Evolutionary conservation across 2,888 invertebrate genomes (phyloP), one percentile per base, ranked within the genome.

Genomic region (Leucozona laternaria): DNA sequence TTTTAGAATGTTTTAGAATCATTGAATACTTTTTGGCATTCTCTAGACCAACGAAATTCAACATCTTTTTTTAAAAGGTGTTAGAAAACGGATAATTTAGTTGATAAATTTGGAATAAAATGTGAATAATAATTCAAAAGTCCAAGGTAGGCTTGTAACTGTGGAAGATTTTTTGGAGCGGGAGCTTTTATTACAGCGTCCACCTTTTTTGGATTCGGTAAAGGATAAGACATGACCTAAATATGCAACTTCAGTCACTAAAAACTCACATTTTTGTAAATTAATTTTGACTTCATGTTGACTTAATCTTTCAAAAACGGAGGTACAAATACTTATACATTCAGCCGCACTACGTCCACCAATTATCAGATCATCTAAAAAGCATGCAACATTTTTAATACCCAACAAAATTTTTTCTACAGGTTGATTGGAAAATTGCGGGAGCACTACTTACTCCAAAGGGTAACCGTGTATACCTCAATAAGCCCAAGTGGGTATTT

Each of bases 271-370:
- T 20, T 48, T 48, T 48, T 53, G 25, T 2, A 53, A 13, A 15
- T 22, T 53, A 25, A 53, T 25, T 11, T 53, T 53, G 1, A 53
- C 53, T 25, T 25, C 25, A 15, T 53, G 25, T 25, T 53, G 3
- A 50, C 50, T 53, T 22, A 53, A 13, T 25, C 53, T 53, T 25
- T 53, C 25, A 53, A 53, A 53, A 53, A 53, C 25, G 11, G 25
- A 25, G 11, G 15, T 25, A 11, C 53, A 53, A 25, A 53, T 25
- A 53, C 15, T 15, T 4, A 53, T 25, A 6, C 53, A 53, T 53
- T 53, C 2, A 0, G 25, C 13, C 13, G 25, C 15, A 0, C 2
- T 8, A 4, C 0, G 1, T 0, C 34, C 34, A 10, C 34, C 34
- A 34, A 50, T 50, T 20, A 50, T 22, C 22, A 50, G 22, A 50